Conservation (phyloP, 2,113 vertebrate species). For the Puffinus mauretanicus region DNA sequence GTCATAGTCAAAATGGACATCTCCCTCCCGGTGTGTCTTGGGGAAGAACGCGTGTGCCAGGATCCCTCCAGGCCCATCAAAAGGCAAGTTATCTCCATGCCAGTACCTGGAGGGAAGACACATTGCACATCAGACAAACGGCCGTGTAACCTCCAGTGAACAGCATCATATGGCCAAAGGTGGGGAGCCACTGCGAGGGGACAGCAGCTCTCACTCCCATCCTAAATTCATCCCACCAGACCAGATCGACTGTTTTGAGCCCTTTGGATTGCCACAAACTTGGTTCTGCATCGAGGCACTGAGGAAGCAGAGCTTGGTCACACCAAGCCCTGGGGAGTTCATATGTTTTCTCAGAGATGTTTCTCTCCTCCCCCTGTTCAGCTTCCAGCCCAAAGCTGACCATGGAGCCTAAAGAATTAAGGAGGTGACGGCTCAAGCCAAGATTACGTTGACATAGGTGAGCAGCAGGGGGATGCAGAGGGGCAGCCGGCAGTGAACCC, state of each 20-base stretch:
- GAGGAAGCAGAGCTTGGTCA: neutral
- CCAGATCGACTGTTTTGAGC: neutral
- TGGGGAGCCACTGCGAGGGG: neutral
- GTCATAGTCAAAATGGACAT: conserved; percentile 94
- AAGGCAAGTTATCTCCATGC: conserved; percentile 92
- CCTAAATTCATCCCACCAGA: neutral
- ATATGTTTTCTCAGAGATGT: neutral
- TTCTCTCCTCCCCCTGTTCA: neutral
- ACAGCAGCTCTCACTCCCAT: neutral
- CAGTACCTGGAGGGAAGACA: conserved; percentile 79
- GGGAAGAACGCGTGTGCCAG: conserved; percentile 95
- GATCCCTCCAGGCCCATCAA: conserved; percentile 91
- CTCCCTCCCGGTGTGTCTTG: conserved; percentile 87
- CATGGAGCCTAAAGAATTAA: neutral
- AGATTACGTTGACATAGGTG: neutral
- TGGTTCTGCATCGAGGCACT: neutral
- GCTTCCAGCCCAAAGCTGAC: neutral
- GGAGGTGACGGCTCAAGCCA: neutral
- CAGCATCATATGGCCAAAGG: neutral
- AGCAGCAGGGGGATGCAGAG: neutral
- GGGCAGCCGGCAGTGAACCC: neutral
- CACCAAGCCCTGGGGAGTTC: neutral
- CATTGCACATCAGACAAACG: neutral
- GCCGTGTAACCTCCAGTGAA: fast-evolving
- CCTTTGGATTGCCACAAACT: neutral